Percentiles rank a stretch among this genome's conserved stretches.
phyloP scores from a whole-genome alignment of 1,140 invertebrate species.

The Drosophila repletoides region DNA sequence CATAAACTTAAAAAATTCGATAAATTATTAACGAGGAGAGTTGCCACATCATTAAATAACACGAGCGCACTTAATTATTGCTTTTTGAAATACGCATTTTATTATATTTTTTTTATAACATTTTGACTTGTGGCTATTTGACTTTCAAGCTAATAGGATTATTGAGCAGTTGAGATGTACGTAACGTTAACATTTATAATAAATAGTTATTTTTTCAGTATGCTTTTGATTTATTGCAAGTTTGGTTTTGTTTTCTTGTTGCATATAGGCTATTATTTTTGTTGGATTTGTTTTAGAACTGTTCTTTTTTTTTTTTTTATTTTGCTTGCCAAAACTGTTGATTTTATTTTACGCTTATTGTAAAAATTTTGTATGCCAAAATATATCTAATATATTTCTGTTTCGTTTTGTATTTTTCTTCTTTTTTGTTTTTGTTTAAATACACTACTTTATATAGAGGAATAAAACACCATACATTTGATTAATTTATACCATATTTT shows the following conservation, averaged over 20 bases:
- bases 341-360: conserved; percentile 35
- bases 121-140: conserved; percentile 72
- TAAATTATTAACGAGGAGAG: too few relatives aligned
- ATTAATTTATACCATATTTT: conserved; percentile 62
- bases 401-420: too few relatives aligned
- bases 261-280: conserved; percentile 50
- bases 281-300: too few relatives aligned
- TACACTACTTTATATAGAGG: conserved; percentile 64
- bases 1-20: too few relatives aligned
- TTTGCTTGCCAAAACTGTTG: conserved; percentile 54
- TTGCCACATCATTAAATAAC: not conserved
- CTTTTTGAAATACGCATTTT: conserved; percentile 31
- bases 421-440: conserved; percentile 44
- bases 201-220: conserved; percentile 55
- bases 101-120: conserved; percentile 57
- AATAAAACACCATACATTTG: conserved; percentile 78
- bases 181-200: conserved; percentile 61
- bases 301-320: conserved; percentile 19
- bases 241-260: conserved; percentile 51
- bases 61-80: not conserved
- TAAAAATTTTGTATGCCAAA: conserved; percentile 80
- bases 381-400: conserved; percentile 59
- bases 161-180: conserved; percentile 68
- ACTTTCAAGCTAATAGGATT: conserved; percentile 69
- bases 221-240: conserved; percentile 56